Percentiles rank a stretch among this genome's conserved stretches.
Conservation (phyloP, 2,888 invertebrate genomes). For the Aromia moschata region DNA sequence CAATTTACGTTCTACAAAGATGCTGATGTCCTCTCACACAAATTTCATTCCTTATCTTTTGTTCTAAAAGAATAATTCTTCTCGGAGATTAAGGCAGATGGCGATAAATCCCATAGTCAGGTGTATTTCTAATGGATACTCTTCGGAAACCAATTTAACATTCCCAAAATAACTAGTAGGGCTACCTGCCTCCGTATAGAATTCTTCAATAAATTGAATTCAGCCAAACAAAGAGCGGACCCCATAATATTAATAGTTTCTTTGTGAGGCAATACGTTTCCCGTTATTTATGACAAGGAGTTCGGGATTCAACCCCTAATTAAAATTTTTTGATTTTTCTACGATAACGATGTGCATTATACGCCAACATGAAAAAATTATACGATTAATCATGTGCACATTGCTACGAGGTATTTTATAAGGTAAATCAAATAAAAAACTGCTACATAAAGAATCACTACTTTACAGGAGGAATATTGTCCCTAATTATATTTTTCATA, state of each 20-base stretch:
- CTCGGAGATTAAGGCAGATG: not conserved
- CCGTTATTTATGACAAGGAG: not conserved
- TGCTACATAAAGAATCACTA: too few species aligned
- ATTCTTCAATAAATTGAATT: slow-evolving; percentile 16
- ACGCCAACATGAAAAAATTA: too few species aligned
- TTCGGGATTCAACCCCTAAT: not conserved
- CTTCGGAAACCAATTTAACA: slow-evolving; percentile 4
- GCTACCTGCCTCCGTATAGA: slow-evolving; percentile 14
- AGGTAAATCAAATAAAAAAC: too few species aligned
- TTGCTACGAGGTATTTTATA: too few species aligned
- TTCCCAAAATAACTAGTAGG: slow-evolving; percentile 2
- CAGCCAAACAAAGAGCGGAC: slow-evolving; percentile 9
- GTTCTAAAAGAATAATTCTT: not conserved
- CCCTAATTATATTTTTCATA: too few species aligned
- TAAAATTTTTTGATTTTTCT: not conserved
- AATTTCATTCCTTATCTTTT: not conserved
- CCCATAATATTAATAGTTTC: not conserved
- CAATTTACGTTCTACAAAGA: too few species aligned
- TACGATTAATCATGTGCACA: too few species aligned
- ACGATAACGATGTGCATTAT: not conserved
- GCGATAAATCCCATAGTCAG: not conserved
- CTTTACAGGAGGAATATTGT: too few species aligned
- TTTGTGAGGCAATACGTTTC: not conserved
- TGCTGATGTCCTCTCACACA: too few species aligned
- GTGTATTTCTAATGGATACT: not conserved